Evolutionary conservation across 2,888 invertebrate species (phyloP), one percentile per base, ranked within the genome.

Genomic region (Lasioglossum figueresi): DNA sequence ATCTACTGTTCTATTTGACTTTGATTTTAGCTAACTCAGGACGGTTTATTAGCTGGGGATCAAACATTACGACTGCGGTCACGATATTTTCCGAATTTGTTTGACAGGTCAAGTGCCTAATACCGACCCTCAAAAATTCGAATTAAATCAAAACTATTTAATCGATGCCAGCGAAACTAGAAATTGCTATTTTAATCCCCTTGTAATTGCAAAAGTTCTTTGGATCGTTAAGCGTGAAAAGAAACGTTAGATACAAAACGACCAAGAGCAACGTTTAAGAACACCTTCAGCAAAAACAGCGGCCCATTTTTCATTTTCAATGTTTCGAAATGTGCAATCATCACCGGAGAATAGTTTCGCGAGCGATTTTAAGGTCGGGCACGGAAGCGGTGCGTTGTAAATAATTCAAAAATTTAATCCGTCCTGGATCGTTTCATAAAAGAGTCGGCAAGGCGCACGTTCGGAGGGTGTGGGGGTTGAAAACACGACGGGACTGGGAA

Each of bases 351-450:
- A 52, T 71, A 27, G 27, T 71, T n/a, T 37, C 6, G 16, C 45
- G n/a, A 37, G n/a, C 45, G 45, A 63, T 48, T 45, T 73, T 45
- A 52, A 78, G 27, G 34, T 16, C 31, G 40, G 23, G 40, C 12
- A 4, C 56, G 34, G 31, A n/a, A 43, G 31, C 56, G n/a, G 63
- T 0, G 45, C 16, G 37, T 40, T 27, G 48, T 31, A 63, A 82
- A 71, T 19, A 68, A 70, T 79, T 68, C 4, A 74, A 77, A 68
- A 63, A 40, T 59, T 48, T 59, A 71, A 63, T 83, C 80, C 72
- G 40, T 40, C 37, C 27, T 2, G 34, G 45, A 81, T 34, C 63
- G 71, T 82, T 82, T 66, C 66, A 71, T 75, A 76, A 78, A 82
- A 78, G 45, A 76, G 76, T 56, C 52, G 48, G 66, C 66, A 52